Percentiles rank a stretch among this genome's conserved stretches.
Evolutionary conservation across 2,888 invertebrate genomes (phyloP).

Genomic region (Drosophila fulvimacula): DNA sequence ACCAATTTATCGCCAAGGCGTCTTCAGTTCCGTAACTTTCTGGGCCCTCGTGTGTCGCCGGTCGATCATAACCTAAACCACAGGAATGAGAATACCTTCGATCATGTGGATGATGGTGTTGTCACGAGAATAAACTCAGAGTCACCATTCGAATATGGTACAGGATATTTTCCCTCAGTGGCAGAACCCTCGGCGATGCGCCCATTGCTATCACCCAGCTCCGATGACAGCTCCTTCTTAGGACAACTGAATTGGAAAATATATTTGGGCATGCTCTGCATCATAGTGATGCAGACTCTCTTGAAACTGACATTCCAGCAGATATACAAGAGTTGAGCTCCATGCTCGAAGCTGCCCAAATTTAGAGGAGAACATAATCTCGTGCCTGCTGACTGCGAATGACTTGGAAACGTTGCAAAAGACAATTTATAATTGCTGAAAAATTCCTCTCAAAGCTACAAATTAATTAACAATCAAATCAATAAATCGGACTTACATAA

Average conservation of each 20-base stretch:
- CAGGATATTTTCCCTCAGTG: background rate
- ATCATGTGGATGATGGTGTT: background rate
- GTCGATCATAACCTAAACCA: constrained; percentile 2
- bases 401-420: constrained; percentile 3
- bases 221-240: background rate
- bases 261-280: constrained; percentile 42
- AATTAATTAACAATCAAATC: background rate
- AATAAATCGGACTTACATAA: background rate
- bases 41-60: background rate
- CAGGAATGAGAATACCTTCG: background rate
- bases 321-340: constrained; percentile 9
- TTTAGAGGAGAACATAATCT: no score
- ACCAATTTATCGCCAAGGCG: constrained; percentile 21
- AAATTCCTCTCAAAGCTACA: background rate
- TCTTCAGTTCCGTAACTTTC: constrained; percentile 4
- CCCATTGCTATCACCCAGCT: background rate
- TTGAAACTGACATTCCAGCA: constrained; percentile 23
- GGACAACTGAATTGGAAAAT: constrained; percentile 44
- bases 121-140: background rate
- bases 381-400: background rate
- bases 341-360: background rate
- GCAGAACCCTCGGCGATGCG: background rate
- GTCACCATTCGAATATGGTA: background rate
- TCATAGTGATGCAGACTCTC: constrained; percentile 40
- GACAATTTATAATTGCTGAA: background rate